Evolutionary conservation across 2,113 vertebrate species (phyloP), one percentile per base, ranked within the genome.

Genomic region (Pyrgilauda ruficollis): DNA sequence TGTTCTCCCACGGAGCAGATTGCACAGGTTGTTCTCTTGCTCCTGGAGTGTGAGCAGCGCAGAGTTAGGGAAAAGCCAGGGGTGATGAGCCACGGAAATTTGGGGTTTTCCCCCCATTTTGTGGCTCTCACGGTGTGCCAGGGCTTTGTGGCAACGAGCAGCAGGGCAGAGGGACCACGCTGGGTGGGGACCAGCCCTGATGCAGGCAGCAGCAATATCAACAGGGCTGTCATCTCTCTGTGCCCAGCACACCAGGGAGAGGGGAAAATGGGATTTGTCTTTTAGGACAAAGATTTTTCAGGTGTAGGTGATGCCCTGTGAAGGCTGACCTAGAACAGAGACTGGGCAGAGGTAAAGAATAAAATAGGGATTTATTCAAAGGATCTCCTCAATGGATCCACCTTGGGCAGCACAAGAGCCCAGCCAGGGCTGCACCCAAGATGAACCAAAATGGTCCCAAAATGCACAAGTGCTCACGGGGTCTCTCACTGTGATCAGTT

Each of bases 401-500:
- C n/a, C 58, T 35, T 26, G 58, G 56, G n/a, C 23, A 59, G n/a
- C 15, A 35, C 21, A 5, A 35, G 56, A 35, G 56, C 33, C 56
- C 56, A 24, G 22, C 56, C 56, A 23, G 55, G 56, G 56, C 33
- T 23, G 13, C 56, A n/a, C 33, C 56, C 56, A 56, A 33, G 13
- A 56, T n/a, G 55, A 56, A 22, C 55, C 55, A n/a, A 58, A 58
- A 58, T 35, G 22, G 33, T 3, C 56, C 4, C 33, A 23, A 35
- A 58, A 58, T 15, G 55, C 3, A n/a, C 20, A 1, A 15, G 1
- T 2, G 7, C 1, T 13, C 55, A 3, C 1, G 3, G 13, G 33
- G 18, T 22, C 33, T 56, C 8, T n/a, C 33, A 2, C 55, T n/a
- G 1, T 1, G 2, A 15, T 58, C 4, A n/a, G 21, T 3, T n/a